Evolutionary conservation across 1,140 invertebrate genomes (phyloP), one percentile per base, ranked within the genome.

Genomic region (Manduca sexta): DNA sequence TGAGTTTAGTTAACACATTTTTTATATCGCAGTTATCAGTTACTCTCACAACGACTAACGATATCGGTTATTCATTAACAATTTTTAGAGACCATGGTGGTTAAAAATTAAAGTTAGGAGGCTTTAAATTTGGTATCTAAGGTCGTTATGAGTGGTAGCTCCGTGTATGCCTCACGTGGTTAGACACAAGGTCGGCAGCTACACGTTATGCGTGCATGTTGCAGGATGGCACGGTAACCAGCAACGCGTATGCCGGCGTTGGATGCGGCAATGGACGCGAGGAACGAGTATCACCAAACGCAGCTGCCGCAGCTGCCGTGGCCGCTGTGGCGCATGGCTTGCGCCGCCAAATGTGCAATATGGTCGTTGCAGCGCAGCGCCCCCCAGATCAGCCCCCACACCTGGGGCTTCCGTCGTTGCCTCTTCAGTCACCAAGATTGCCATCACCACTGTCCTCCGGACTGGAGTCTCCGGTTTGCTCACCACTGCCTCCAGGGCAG

Each of bases 301-400:
- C 92, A 5, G 91, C 91, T 14, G 91, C 92, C 51, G 90, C 91
- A 38, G 90, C 90, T n/a, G 91, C 91, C 54, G 92, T 93, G 44
- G 92, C 92, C 12, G 92, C 91, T 30, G 92, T 93, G 51, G 90
- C 91, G 26, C 90, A 92, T 83, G 90, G 89, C 62, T 75, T 86
- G 39, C 80, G 83, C 16, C 81, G 83, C 3, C 84, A 86, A 60
- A 84, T 85, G 76, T 86, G 84, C 81, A 85, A 79, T 49, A 84
- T 86, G 83, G 82, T 82, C 30, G 77, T 83, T 15, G 81, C 84
- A 0, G 81, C 80, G 13, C 81, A 85, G 49, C 66, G 80, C 7
- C 74, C 79, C 8, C 68, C 74, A 11, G 75, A 84, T 41, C 79
- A 84, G 44, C 69, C 75, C 35, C 65, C 67, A 16, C 74, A 81